Percentiles rank a stretch among this genome's conserved stretches.
Evolutionary conservation across 1,140 invertebrate genomes (phyloP).

Genomic region (Ectropis grisescens): DNA sequence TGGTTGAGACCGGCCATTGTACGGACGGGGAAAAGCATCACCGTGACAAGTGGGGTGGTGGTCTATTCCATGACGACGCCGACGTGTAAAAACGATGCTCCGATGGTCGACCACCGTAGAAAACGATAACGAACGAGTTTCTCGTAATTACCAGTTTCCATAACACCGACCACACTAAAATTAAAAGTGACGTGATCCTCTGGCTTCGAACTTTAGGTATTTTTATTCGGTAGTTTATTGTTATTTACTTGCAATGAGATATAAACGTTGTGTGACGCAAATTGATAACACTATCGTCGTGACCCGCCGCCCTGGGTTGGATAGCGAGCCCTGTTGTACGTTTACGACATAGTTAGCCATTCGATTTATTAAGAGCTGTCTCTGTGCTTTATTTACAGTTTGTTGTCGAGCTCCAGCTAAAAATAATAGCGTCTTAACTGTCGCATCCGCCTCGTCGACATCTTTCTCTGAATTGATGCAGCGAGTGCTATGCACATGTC

Average conservation of each 20-base stretch:
- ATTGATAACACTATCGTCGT: slow-evolving; percentile 53
- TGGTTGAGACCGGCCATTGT: not conserved
- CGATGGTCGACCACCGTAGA: slow-evolving; percentile 34
- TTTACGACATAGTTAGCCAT: slow-evolving; percentile 57
- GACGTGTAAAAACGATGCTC: slow-evolving; percentile 47
- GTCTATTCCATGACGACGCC: slow-evolving; percentile 54
- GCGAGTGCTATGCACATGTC: slow-evolving; percentile 3
- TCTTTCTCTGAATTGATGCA: slow-evolving; percentile 25
- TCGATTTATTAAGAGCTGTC: slow-evolving; percentile 45
- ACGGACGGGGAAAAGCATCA: slow-evolving; percentile 25
- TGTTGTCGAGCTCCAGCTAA: slow-evolving; percentile 20
- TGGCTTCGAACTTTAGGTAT: no score
- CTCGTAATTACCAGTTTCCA: slow-evolving; percentile 17
- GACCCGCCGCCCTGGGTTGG: slow-evolving; percentile 18
- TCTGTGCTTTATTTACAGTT: slow-evolving; percentile 41
- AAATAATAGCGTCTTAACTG: slow-evolving; percentile 26
- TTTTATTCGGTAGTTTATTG: no score
- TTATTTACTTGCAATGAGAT: not conserved
- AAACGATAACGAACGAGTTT: slow-evolving; percentile 26
- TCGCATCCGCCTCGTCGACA: slow-evolving; percentile 21
- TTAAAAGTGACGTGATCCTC: no score
- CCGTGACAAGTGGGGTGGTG: slow-evolving; percentile 61
- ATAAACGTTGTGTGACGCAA: slow-evolving; percentile 37
- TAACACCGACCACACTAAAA: slow-evolving; percentile 3
- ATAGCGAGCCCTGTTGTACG: slow-evolving; percentile 31